Percentiles rank a stretch among this genome's conserved stretches.
These are phyloP conservation scores for Cotesia glomerata DNA, from an alignment of 1,140 invertebrate species.

Conservation along the genomic window DNA sequence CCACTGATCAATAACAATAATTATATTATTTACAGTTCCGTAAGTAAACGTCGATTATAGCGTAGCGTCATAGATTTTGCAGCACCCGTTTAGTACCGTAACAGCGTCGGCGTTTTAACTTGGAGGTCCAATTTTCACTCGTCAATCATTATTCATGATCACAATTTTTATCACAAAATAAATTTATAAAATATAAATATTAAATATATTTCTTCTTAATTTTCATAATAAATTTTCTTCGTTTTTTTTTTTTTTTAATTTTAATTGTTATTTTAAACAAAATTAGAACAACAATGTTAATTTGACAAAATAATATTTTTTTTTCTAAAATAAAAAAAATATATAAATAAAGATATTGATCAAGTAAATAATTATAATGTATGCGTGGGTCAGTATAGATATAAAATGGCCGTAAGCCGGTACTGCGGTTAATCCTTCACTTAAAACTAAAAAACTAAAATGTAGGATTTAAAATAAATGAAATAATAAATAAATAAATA, in stretches of 20 bases:
- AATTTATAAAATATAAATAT: no score
- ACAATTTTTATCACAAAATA: no score
- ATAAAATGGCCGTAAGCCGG: no score
- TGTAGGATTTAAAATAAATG: no score
- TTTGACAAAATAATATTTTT: neutral
- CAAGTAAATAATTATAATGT: conserved; percentile 13
- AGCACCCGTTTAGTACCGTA: conserved; percentile 13
- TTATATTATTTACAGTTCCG: neutral
- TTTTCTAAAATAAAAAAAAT: neutral
- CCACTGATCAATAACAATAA: neutral
- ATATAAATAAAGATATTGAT: conserved; percentile 20
- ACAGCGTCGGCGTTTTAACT: conserved; percentile 30
- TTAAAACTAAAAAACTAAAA: no score
- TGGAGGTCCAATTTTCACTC: conserved; percentile 15
- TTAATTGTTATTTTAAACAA: no score
- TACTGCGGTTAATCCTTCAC: neutral
- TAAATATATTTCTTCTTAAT: no score
- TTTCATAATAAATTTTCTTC: no score
- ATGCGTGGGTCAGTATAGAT: neutral
- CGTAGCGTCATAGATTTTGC: conserved; percentile 20
- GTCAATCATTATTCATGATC: no score
- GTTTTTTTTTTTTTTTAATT: no score
- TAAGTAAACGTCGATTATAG: conserved; percentile 12
- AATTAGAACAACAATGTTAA: no score
- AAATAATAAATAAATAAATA: no score